Conservation (phyloP, 2,113 vertebrate genomes). For the Morone saxatilis region DNA sequence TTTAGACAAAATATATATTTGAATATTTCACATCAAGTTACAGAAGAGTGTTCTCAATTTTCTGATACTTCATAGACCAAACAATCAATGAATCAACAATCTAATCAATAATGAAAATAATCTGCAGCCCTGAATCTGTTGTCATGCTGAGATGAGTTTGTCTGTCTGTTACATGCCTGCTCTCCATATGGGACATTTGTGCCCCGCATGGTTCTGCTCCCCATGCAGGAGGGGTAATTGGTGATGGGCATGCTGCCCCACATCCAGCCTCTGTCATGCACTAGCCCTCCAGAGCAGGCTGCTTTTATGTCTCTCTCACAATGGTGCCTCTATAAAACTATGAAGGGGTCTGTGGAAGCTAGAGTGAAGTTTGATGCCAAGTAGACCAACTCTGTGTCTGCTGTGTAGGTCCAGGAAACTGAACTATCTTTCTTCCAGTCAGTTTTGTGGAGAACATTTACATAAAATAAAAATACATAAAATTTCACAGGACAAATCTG, state of each 20-base stretch:
- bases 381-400: not conserved
- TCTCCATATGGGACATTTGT: slow-evolving; percentile 31
- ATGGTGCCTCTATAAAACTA: slow-evolving; percentile 59
- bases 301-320: slow-evolving; percentile 59
- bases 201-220: slow-evolving; percentile 16
- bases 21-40: no score
- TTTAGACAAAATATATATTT: not conserved
- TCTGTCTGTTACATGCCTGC: not conserved
- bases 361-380: slow-evolving; percentile 7
- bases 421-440: not conserved
- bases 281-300: slow-evolving; percentile 27
- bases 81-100: no score
- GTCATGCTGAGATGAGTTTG: not conserved
- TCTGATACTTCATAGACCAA: not conserved
- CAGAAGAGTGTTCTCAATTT: not conserved
- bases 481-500: not conserved
- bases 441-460: not conserved
- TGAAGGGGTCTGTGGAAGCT: slow-evolving; percentile 31
- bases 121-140: not conserved
- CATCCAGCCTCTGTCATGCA: slow-evolving; percentile 41
- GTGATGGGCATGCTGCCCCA: slow-evolving; percentile 42
- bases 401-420: not conserved
- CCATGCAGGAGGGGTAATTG: slow-evolving; percentile 39
- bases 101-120: not conserved
- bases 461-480: not conserved